Conservation (phyloP, 64 coral and sea anemone genomes). For the Hydrozoanthus tunicans region DNA sequence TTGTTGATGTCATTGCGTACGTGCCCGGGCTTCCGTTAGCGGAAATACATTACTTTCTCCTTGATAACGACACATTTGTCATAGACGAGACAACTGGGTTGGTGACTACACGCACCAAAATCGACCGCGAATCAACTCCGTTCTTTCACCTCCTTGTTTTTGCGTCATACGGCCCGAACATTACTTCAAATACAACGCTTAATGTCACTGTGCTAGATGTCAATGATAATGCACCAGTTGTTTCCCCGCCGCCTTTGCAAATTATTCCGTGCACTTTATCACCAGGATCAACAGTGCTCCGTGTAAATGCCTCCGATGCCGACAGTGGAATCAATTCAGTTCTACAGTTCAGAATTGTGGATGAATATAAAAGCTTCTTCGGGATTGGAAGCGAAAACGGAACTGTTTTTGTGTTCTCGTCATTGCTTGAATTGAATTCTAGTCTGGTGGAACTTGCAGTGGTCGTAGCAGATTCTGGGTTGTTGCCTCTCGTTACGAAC, state of each 20-base stretch:
- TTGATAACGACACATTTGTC: conserved; percentile 10
- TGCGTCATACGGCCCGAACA: conserved; percentile 57
- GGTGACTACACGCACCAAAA: background rate
- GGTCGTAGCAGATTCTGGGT: conserved; percentile 14
- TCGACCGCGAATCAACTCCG: conserved; percentile 40
- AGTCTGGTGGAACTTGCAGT: conserved; percentile 28
- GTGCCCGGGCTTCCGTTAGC: conserved; percentile 54
- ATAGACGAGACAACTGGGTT: conserved; percentile 18
- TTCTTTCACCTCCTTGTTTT: conserved; percentile 31
- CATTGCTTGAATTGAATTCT: conserved; percentile 28
- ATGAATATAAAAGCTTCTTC: conserved; percentile 17
- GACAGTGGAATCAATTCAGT: conserved; percentile 21
- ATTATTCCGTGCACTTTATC: conserved; percentile 55
- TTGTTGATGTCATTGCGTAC: conserved; percentile 33
- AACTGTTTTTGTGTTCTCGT: conserved; percentile 35
- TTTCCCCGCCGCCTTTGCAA: background rate
- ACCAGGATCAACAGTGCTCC: conserved; percentile 6
- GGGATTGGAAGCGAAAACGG: conserved; percentile 47
- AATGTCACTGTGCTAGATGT: conserved; percentile 63
- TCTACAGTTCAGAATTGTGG: conserved; percentile 3
- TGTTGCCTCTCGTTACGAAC: conserved; percentile 17
- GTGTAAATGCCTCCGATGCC: conserved; percentile 54
- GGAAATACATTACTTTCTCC: conserved; percentile 24
- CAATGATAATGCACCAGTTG: conserved; percentile 60
- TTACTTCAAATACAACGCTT: conserved; percentile 57